Percentiles rank a stretch among this genome's conserved stretches.
Conservation (phyloP, 1,140 invertebrate species). For the Zaprionus tsacasi region DNA sequence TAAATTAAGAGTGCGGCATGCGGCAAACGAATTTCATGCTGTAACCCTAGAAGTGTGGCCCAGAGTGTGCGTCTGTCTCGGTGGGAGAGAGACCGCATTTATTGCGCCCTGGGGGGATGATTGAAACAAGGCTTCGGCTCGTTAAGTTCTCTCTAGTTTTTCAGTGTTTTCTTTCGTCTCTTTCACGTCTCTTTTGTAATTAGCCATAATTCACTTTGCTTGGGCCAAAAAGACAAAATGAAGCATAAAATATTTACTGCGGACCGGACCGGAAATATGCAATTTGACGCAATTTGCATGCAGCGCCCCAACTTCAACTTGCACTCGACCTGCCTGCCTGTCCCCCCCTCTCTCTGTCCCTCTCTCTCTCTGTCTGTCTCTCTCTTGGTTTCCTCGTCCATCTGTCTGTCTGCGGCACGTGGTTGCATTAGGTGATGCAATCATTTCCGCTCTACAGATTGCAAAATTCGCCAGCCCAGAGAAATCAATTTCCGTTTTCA, state of each 20-base stretch:
- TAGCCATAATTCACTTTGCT: conserved; percentile 80
- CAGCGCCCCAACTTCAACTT: conserved; percentile 34
- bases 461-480: conserved; percentile 58
- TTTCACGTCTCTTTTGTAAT: conserved; percentile 55
- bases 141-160: conserved; percentile 29
- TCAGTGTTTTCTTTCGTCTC: conserved; percentile 27
- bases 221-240: conserved; percentile 75
- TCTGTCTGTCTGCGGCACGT: conserved; percentile 53
- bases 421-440: conserved; percentile 76
- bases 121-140: conserved; percentile 46
- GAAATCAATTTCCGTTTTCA: conserved; percentile 77
- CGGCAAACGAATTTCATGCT: conserved; percentile 67
- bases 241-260: conserved; percentile 82
- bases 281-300: conserved; percentile 82
- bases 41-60: conserved; percentile 81
- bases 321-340: not conserved
- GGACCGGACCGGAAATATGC: conserved; percentile 73
- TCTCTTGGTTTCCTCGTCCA: conserved; percentile 5
- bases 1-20: conserved; percentile 69
- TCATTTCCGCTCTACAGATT: conserved; percentile 76
- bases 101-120: conserved; percentile 77
- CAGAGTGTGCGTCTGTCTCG: conserved; percentile 17
- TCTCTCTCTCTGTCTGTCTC: not conserved
- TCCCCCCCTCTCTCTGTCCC: not conserved
- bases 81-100: conserved; percentile 58